These are phyloP conservation scores for Pogonomyrmex californicus DNA, from an alignment of 1,140 invertebrate genomes.

Conservation along the genomic window DNA sequence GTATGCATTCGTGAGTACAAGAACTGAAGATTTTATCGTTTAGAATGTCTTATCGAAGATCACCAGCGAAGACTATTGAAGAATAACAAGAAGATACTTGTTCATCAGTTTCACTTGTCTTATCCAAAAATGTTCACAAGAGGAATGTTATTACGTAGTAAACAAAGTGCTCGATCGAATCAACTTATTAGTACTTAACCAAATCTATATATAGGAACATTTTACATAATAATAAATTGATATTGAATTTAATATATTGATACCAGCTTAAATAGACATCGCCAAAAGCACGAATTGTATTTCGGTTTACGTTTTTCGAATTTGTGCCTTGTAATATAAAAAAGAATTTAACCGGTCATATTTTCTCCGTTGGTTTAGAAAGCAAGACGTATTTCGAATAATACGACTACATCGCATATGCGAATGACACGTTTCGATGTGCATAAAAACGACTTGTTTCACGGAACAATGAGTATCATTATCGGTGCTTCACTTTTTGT, in stretches of 20 bases:
- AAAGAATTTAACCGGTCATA: neutral
- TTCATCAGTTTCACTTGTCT: neutral
- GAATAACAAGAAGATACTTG: neutral
- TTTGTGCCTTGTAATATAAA: neutral
- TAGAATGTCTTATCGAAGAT: neutral
- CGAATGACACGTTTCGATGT: neutral
- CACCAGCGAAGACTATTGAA: neutral
- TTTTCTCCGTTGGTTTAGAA: neutral
- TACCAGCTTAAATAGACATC: neutral
- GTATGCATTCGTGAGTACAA: neutral
- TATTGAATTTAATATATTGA: neutral
- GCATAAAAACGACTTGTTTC: neutral
- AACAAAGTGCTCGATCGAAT: neutral
- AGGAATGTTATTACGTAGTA: neutral
- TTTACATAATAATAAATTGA: neutral
- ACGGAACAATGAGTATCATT: constrained; percentile 1
- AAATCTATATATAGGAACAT: neutral
- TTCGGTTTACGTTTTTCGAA: neutral
- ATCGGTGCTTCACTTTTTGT: neutral
- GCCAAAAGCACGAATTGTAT: neutral
- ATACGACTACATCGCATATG: neutral
- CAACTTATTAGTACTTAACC: neutral
- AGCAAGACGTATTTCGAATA: constrained; percentile 4
- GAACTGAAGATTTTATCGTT: neutral
- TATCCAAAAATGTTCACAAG: neutral